Conservation (phyloP, 2,113 vertebrate species). For the Monarcha castaneiventris region DNA sequence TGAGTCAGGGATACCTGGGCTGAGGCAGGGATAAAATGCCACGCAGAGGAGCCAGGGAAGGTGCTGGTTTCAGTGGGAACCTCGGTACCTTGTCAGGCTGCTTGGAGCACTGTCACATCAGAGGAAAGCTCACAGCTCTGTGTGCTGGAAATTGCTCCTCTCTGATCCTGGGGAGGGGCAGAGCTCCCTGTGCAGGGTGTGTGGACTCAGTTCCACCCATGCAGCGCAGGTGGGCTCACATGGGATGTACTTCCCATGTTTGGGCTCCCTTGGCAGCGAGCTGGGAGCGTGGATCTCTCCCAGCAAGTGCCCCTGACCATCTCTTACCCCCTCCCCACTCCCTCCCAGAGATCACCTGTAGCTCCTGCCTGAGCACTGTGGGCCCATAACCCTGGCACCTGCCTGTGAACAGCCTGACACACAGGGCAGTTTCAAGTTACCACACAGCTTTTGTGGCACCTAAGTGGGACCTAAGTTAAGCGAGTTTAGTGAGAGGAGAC, state of each 20-base stretch:
- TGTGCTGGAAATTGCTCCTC: background rate
- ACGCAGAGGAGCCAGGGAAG: background rate
- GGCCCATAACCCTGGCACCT: background rate
- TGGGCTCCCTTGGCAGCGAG: background rate
- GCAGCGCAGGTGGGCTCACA: background rate
- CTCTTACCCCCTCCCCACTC: background rate
- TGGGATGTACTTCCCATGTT: accelerated
- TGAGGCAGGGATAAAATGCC: background rate
- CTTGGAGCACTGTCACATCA: background rate
- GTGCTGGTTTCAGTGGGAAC: background rate
- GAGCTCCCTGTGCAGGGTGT: accelerated
- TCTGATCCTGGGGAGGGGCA: accelerated
- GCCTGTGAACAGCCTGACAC: background rate
- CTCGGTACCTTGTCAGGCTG: background rate
- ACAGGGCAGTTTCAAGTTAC: background rate
- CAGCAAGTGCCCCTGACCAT: background rate
- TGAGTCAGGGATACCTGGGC: background rate
- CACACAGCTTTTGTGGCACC: background rate
- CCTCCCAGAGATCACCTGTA: background rate
- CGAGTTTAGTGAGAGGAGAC: background rate
- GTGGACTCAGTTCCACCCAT: accelerated
- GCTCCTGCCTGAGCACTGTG: background rate
- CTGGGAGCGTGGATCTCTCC: background rate
- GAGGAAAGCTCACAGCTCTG: accelerated
- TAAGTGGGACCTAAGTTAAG: background rate